Conservation (phyloP, 2,888 invertebrate species). For the Stenodera caucasica region DNA sequence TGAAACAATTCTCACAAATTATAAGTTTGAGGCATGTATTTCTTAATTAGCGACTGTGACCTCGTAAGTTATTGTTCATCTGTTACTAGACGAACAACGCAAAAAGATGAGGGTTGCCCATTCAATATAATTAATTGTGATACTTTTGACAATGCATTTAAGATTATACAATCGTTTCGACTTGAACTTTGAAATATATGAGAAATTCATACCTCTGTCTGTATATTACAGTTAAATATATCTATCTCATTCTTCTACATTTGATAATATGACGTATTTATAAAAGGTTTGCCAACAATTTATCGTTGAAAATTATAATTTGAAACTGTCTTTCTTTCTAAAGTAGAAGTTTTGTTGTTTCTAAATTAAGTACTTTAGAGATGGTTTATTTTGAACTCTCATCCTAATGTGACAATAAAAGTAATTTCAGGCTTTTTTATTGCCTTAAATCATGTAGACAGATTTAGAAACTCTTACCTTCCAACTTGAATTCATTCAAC, state of each 20-base stretch:
- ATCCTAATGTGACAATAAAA: conserved; percentile 36
- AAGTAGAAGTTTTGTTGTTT: conserved; percentile 40
- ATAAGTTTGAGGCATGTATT: conserved; percentile 51
- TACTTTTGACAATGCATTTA: conserved; percentile 52
- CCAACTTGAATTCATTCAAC: neutral
- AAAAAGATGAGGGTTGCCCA: conserved; percentile 44
- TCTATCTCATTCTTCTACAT: conserved; percentile 17
- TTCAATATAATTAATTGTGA: conserved; percentile 50
- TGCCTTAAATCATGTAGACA: conserved; percentile 9
- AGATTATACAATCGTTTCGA: conserved; percentile 39
- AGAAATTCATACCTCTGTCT: conserved; percentile 19
- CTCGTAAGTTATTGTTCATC: conserved; percentile 54
- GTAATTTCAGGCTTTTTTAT: conserved; percentile 28
- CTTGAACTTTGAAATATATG: conserved; percentile 32
- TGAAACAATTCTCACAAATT: conserved; percentile 44
- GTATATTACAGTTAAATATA: conserved; percentile 13
- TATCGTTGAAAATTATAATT: conserved; percentile 24
- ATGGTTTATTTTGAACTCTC: conserved; percentile 37
- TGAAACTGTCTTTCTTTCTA: conserved; percentile 25
- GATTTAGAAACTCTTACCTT: neutral
- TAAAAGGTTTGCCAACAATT: conserved; percentile 12
- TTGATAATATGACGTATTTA: neutral
- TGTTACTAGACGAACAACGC: conserved; percentile 45
- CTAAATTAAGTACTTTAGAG: conserved; percentile 34
- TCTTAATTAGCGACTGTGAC: conserved; percentile 56